Conservation (phyloP, 2,113 vertebrate species). For the Protobothrops flavoviridis region DNA sequence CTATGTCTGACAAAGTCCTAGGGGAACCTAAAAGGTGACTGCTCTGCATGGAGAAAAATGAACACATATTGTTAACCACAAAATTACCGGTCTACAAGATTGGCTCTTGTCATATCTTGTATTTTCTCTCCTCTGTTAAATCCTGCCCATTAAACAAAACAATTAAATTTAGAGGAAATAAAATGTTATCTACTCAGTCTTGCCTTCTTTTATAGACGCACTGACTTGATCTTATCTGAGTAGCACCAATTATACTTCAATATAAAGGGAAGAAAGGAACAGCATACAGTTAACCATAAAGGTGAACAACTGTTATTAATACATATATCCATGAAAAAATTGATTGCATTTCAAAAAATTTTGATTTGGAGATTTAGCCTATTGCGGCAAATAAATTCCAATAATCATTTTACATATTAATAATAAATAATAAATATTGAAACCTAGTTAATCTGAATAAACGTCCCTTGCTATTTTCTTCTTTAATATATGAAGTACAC, state of each 20-base stretch:
- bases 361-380: background rate
- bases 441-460: background rate
- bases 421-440: background rate
- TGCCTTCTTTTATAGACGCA: conserved; percentile 10
- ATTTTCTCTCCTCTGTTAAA: conserved; percentile 40
- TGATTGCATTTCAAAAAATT: background rate
- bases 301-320: background rate
- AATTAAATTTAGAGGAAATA: conserved; percentile 50
- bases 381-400: background rate
- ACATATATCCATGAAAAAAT: background rate
- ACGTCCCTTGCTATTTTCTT: conserved; percentile 3
- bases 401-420: background rate
- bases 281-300: background rate
- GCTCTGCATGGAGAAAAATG: conserved; percentile 61
- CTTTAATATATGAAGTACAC: background rate
- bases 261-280: background rate
- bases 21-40: conserved; percentile 60
- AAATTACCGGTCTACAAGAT: conserved; percentile 34
- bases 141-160: conserved; percentile 27
- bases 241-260: background rate
- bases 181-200: conserved; percentile 20
- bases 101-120: conserved; percentile 36
- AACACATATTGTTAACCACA: conserved; percentile 43
- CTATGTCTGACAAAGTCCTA: conserved; percentile 64
- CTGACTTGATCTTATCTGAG: background rate